Conservation (phyloP, 2,113 vertebrate species). For the Oreotrochilus melanogaster region DNA sequence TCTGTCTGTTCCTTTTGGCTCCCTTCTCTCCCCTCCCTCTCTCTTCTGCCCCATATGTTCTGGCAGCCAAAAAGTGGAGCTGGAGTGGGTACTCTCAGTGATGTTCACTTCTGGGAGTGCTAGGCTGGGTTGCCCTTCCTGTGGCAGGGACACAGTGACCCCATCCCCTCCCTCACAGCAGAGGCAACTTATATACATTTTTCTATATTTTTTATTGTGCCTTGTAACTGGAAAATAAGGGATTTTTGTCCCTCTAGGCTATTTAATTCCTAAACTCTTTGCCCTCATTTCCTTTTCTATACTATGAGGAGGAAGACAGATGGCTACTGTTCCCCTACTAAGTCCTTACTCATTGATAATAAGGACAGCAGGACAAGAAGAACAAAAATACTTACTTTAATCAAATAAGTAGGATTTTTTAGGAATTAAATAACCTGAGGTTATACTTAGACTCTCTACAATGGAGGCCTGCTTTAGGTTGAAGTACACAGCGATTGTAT, state of each 20-base stretch:
- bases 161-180: background rate
- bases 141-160: background rate
- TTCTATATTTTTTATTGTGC: background rate
- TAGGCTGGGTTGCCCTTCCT: rapidly evolving
- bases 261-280: background rate
- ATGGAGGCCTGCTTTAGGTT: background rate
- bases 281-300: background rate
- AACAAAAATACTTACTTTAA: background rate
- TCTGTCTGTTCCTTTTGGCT: background rate
- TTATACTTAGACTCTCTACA: background rate
- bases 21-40: background rate
- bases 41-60: background rate
- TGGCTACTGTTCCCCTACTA: background rate
- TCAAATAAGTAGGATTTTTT: background rate
- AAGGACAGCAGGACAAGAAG: background rate
- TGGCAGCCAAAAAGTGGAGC: background rate
- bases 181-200: background rate
- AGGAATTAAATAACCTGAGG: background rate
- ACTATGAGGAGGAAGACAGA: background rate
- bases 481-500: background rate
- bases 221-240: background rate
- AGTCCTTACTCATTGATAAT: background rate
- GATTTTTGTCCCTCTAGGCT: background rate
- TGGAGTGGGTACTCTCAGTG: rapidly evolving
- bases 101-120: background rate